phyloP scores from a whole-genome alignment of 2,113 vertebrate genomes.

The Aphelocoma coerulescens region DNA sequence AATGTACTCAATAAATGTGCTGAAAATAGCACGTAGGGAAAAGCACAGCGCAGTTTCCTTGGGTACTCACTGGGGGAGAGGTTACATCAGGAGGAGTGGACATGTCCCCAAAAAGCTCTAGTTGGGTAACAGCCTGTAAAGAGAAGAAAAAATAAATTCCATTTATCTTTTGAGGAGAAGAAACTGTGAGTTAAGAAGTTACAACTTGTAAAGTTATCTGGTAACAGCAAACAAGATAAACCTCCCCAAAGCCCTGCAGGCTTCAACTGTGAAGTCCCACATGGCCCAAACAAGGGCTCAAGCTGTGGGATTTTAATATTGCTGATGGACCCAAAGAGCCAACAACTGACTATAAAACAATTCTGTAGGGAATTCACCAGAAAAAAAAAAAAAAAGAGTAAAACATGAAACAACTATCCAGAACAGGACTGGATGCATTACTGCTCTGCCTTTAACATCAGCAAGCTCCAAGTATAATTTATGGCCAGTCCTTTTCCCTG shows the following conservation, averaged over 20 bases:
- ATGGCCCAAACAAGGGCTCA: neutral
- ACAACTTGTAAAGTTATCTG: neutral
- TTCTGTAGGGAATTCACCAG: neutral
- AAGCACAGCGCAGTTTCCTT: neutral
- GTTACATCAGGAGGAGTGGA: constrained; percentile 98
- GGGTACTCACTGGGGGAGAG: constrained; percentile 91
- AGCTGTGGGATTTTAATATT: neutral
- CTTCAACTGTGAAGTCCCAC: neutral
- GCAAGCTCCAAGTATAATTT: neutral
- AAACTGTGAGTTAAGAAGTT: neutral
- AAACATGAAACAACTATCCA: neutral
- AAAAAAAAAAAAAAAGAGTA: neutral
- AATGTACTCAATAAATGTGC: neutral
- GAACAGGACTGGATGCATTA: neutral
- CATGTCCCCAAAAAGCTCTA: constrained; percentile 99
- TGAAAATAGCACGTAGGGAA: neutral
- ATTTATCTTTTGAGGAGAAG: constrained; percentile 1
- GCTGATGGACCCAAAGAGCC: neutral
- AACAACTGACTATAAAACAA: neutral
- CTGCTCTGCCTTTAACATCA: neutral
- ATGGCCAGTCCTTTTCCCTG: neutral
- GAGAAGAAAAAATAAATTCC: neutral
- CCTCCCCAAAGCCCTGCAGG: neutral
- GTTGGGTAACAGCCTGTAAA: constrained; percentile 95
- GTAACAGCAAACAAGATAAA: neutral